Evolutionary conservation across 2,797 vertebrate genomes (phyloP).

Genomic region (Austrolebias charrua): DNA sequence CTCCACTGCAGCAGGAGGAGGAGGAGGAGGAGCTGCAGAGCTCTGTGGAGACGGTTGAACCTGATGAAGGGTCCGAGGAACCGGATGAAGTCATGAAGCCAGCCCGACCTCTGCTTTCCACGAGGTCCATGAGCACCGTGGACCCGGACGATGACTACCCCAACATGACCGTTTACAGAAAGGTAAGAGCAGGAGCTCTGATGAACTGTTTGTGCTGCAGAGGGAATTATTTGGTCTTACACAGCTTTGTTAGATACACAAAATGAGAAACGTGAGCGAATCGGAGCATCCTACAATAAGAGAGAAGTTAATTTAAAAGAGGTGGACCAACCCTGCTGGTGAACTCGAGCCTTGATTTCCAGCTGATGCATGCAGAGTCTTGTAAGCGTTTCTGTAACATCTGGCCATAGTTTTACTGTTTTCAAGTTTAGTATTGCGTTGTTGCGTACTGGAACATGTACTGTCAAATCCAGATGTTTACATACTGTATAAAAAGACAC

Average conservation of each 20-base stretch:
- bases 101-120: constrained; percentile 59
- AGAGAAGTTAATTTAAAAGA: neutral
- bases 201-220: too few species aligned
- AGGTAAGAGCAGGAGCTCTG: constrained; percentile 79
- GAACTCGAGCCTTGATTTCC: constrained; percentile 1
- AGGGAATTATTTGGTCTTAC: too few species aligned
- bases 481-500: too few species aligned
- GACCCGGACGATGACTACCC: constrained; percentile 92
- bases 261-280: neutral
- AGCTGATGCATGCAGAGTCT: neutral
- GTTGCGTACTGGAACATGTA: too few species aligned
- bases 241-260: too few species aligned
- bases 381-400: neutral
- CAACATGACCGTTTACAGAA: constrained; percentile 98
- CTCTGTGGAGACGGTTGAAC: constrained; percentile 24
- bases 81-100: constrained; percentile 35
- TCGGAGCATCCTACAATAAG: neutral
- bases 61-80: constrained; percentile 39
- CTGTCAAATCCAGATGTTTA: too few species aligned
- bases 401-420: too few species aligned
- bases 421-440: too few species aligned
- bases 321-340: neutral
- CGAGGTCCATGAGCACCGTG: constrained; percentile 73
- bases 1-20: constrained; percentile 41
- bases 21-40: constrained; percentile 34